These are phyloP conservation scores for Rachycentron canadum DNA, from an alignment of 2,797 vertebrate species.

Conservation along the genomic window DNA sequence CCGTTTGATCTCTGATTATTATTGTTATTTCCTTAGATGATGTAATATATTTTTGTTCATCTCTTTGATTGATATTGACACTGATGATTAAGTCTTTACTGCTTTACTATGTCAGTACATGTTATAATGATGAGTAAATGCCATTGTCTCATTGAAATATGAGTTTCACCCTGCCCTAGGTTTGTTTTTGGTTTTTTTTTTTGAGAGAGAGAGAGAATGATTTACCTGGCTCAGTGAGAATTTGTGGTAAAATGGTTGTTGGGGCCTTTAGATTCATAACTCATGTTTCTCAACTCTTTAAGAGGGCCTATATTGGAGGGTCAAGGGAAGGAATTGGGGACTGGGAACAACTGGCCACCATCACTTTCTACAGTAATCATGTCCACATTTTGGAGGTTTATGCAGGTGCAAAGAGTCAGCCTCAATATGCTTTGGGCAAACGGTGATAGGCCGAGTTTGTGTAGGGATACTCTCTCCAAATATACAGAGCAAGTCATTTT, in stretches of 20 bases:
- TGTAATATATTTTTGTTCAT: slow-evolving; percentile 43
- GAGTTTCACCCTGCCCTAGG: slow-evolving; percentile 26
- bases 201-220: slow-evolving; percentile 20
- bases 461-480: slow-evolving; percentile 60
- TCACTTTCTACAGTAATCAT: slow-evolving; percentile 55
- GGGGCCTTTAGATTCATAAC: slow-evolving; percentile 31
- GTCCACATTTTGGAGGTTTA: slow-evolving; percentile 64
- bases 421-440: slow-evolving; percentile 48
- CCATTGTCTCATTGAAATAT: slow-evolving; percentile 44
- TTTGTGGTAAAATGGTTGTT: slow-evolving; percentile 12
- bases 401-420: slow-evolving; percentile 52
- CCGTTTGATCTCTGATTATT: slow-evolving; percentile 48
- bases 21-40: slow-evolving; percentile 53
- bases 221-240: slow-evolving; percentile 28
- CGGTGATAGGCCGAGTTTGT: slow-evolving; percentile 39
- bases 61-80: slow-evolving; percentile 47
- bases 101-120: slow-evolving; percentile 41
- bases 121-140: slow-evolving; percentile 54
- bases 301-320: slow-evolving; percentile 23
- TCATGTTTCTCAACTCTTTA: slow-evolving; percentile 35
- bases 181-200: background rate
- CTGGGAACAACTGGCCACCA: slow-evolving; percentile 25
- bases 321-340: slow-evolving; percentile 25
- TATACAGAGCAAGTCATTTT: slow-evolving; percentile 54
- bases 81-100: slow-evolving; percentile 16